phyloP scores from a whole-genome alignment of 2,888 invertebrate species.

The Polyploca ridens region DNA sequence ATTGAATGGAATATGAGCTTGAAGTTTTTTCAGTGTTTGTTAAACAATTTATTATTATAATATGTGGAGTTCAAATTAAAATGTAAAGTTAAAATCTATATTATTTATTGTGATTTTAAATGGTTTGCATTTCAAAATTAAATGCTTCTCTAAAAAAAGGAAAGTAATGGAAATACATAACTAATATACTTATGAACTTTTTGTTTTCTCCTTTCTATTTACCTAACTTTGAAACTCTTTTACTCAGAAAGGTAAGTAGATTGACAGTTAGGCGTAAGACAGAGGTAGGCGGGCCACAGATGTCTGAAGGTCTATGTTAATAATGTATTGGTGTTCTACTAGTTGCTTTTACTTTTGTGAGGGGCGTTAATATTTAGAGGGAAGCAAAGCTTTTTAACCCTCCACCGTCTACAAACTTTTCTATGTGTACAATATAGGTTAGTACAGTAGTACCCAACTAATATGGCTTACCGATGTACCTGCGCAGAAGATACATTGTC shows the following conservation, averaged over 20 bases:
- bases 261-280: too few relatives aligned
- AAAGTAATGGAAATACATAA: too few relatives aligned
- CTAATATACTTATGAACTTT: neutral
- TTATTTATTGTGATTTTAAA: too few relatives aligned
- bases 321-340: neutral
- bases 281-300: neutral
- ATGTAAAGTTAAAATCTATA: too few relatives aligned
- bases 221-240: neutral
- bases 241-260: too few relatives aligned
- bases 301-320: neutral
- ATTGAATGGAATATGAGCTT: neutral
- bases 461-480: too few relatives aligned
- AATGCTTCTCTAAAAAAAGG: too few relatives aligned
- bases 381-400: neutral
- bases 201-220: neutral
- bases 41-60: too few relatives aligned
- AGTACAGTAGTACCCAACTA: too few relatives aligned
- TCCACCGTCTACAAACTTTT: neutral
- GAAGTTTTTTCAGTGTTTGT: neutral
- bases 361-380: constrained; percentile 3
- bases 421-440: neutral
- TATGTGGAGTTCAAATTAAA: too few relatives aligned
- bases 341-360: constrained; percentile 1
- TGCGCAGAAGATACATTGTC: too few relatives aligned
- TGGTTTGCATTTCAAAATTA: too few relatives aligned